Base-by-base conservation (phyloP, 1,140 invertebrate species). In the Drosophila rufa region DNA sequence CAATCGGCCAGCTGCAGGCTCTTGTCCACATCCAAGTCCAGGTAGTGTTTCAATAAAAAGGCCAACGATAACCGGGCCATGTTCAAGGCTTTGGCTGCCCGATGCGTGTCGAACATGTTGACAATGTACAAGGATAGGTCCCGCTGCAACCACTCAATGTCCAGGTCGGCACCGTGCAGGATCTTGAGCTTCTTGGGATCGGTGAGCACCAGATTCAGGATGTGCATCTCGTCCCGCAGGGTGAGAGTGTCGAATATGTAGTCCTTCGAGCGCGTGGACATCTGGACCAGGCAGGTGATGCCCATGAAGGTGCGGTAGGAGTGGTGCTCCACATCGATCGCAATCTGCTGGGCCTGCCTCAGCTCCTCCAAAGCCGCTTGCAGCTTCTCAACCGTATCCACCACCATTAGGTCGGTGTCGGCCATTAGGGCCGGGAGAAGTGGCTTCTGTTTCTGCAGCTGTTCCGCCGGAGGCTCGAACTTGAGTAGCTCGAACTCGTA, bases 41-140 rank as follows among this genome's bases (percentile, higher is more conserved):
- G 98, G 92, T 97, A 99, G 45, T 94, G 93, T 74, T 96, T 94
- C 9, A 99, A 93, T 3, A 99, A 93, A 93, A 96, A 96, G 1
- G 96, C 95, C 27, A 99, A 94, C 19, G 97, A 98, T 4, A 96
- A 94, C 36, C 95, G 95, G 0, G 95, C 93, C 71, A 97, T 94
- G n/a, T 95, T 94, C 0, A 99, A 93, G 0, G 95, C 93, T 75
- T 96, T 95, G 0, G 98, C 96, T 0, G 98, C 98, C 85, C 97
- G 95, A 92, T 98, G 95, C 0, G 99, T 99, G 92, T 99, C 99
- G 93, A 99, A 99, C 95, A 99, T 96, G 84, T 99, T 99, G 0
- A 99, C 98, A 17, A 99, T 93, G 91, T 99, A 99, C 0, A 99
- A 79, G 0, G 97, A 97, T 61, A 99, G 96, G 94, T 99, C 99